A percentile compares a stretch with the other conserved stretches of the same genome.
Conservation (phyloP, 1,140 invertebrate genomes). For the Hyles euphorbiae region DNA sequence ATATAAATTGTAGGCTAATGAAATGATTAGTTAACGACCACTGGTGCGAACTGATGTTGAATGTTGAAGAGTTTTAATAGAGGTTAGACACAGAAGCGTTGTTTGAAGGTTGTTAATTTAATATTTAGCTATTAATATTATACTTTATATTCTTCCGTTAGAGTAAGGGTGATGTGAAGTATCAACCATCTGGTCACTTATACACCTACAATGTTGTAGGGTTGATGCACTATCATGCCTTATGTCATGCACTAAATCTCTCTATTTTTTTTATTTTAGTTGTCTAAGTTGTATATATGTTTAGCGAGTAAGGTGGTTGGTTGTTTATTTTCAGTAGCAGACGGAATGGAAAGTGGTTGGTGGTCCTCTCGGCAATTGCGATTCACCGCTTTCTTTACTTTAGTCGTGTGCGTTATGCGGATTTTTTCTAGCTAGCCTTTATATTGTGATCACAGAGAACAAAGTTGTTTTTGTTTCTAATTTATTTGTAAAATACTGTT, state of each 20-base stretch:
- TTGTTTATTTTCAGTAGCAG: slow-evolving; percentile 51
- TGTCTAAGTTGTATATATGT: slow-evolving; percentile 56
- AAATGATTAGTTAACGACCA: slow-evolving; percentile 60
- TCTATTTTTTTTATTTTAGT: slow-evolving; percentile 59
- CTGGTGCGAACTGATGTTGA: slow-evolving; percentile 73
- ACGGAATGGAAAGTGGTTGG: slow-evolving; percentile 56
- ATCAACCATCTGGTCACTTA: slow-evolving; percentile 48
- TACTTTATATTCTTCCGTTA: slow-evolving; percentile 45
- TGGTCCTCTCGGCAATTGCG: slow-evolving; percentile 4
- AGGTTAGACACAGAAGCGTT: slow-evolving; percentile 59
- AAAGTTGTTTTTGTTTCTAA: slow-evolving; percentile 75
- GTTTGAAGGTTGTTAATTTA: slow-evolving; percentile 68
- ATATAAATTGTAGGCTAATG: slow-evolving; percentile 43
- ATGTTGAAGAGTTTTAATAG: slow-evolving; percentile 71
- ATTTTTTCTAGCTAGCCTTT: slow-evolving; percentile 26
- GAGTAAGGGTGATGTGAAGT: slow-evolving; percentile 27
- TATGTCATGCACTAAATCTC: slow-evolving; percentile 53
- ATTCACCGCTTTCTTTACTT: slow-evolving; percentile 2
- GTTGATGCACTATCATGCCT: slow-evolving; percentile 30
- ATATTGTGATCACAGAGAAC: slow-evolving; percentile 65
- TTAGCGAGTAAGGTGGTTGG: slow-evolving; percentile 44
- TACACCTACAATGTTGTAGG: slow-evolving; percentile 21
- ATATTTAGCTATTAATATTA: slow-evolving; percentile 45
- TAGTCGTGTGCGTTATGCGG: slow-evolving; percentile 1
- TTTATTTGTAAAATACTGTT: slow-evolving; percentile 72